A percentile compares a stretch with the other conserved stretches of the same genome.
phyloP scores from a whole-genome alignment of 2,113 vertebrate species.

The Gymnorhina tibicen region DNA sequence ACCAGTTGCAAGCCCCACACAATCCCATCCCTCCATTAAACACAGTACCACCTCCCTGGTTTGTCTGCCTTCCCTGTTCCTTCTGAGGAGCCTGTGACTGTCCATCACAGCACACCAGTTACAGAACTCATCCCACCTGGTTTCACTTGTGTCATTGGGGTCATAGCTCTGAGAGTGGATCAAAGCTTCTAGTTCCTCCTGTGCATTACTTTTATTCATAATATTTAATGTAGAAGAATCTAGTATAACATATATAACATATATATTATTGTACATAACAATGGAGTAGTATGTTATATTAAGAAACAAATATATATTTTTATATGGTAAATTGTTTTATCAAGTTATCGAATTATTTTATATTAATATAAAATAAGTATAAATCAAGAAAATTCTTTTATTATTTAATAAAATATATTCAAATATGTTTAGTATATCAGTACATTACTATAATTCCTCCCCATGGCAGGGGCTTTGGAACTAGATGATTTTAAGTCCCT shows the following conservation, averaged over 20 bases:
- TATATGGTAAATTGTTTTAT: not conserved
- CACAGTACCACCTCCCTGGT: accelerated
- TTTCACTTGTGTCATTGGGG: accelerated
- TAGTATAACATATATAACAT: too few relatives aligned
- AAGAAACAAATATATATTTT: not conserved
- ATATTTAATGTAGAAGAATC: not conserved
- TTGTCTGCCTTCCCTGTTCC: not conserved
- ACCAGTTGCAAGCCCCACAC: not conserved
- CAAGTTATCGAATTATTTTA: not conserved
- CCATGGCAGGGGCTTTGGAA: not conserved
- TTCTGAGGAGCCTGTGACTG: not conserved
- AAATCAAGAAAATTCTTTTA: accelerated
- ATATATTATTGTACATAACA: not conserved
- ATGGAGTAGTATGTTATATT: too few relatives aligned
- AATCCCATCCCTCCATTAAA: not conserved
- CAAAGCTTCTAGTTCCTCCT: not conserved
- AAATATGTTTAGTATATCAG: not conserved
- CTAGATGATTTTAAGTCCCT: not conserved
- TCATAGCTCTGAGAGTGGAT: too few relatives aligned
- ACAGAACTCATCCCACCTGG: not conserved
- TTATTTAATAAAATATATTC: not conserved
- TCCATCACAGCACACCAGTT: not conserved
- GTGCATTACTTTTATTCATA: not conserved
- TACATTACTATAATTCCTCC: not conserved
- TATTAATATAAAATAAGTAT: not conserved